Evolutionary conservation across 2,888 invertebrate genomes (phyloP), one percentile per base, ranked within the genome.

Genomic region (Apomyelois bistriatella): DNA sequence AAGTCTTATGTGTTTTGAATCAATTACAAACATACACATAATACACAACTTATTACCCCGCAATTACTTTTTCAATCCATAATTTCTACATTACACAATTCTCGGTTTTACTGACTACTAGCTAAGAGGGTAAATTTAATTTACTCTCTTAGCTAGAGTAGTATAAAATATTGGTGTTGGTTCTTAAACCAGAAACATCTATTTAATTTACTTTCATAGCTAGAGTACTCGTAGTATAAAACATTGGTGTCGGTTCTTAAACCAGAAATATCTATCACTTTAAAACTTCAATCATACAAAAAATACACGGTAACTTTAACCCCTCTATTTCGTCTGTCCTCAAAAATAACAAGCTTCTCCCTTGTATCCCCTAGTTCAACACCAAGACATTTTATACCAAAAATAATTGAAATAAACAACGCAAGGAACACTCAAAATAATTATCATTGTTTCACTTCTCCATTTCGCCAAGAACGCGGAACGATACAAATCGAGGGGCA

Each of bases 401-500:
- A 40, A 49, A 41, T 40, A 32, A 41, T 32, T 40, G 15, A 16
- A 32, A 28, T 40, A 52, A 40, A 37, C 47, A 43, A 28, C 30
- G 13, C 32, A 13, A 43, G 41, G 13, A 54, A 37, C 52, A 32
- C 43, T 38, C 50, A 41, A 56, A 58, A 58, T 55, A 62, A 62
- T 62, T 62, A 58, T 58, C 59, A 61, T 55, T 58, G 61, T 58
- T 61, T 65, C 68, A 69, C 58, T 65, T 67, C 70, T 71, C 63
- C 58, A 61, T 63, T 68, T 60, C 66, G 59, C 59, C 66, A 69
- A 70, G 74, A 74, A 73, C 71, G 69, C 68, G 66, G 62, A 67
- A 62, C 74, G 76, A 80, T 80, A 85, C 82, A 85, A 84, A 82
- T 82, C 74, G 80, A 78, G 77, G 84, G 81, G 79, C 74, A 78